Base-by-base conservation (phyloP, 2,113 vertebrate genomes). In the Corythornis madagascariensis region DNA sequence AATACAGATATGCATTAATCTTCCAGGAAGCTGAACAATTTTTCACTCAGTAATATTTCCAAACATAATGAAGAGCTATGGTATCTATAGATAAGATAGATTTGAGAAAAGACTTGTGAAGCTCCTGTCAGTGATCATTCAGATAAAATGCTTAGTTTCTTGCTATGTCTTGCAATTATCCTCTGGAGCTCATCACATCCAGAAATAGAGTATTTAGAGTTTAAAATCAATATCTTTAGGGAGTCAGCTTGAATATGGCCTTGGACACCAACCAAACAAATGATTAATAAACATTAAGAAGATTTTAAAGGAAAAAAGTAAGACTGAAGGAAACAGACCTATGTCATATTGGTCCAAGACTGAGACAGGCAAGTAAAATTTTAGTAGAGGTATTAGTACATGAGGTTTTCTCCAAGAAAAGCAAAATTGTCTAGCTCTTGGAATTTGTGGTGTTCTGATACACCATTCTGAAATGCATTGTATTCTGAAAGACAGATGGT, bases 381-480 rank as follows among this genome's bases (percentile, higher is more conserved):
- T 5, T 20, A 47, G 6, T 11, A 38, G 35, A 60, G 6, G 21
- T 21, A 14, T 18, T 75, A 93, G 43, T 53, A 18, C 16, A 78
- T 25, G 0, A 0, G 9, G 1, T 63, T 81, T 55, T 5, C 14
- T 31, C 6, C 4, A 50, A 72, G 19, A 56, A 48, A 76, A 65
- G 10, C 4, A 38, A 31, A 60, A 59, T 35, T 21, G 2, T 24
- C 13, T 70, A 45, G 4, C 2, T 63, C 42, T 70, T 83, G 14
- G 16, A 57, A 67, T 83, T 17, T 76, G 7, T 70, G 8, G 5
- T 72, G 7, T 48, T 91, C 47, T 50, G 47, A 71, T 38, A 45
- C 3, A 55, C 7, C 4, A 71, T 66, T 93, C 24, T 78, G 26
- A 84, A 40, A 55, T 4, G 3, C 4, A 21, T 65, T 45, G 26